Base-by-base conservation (phyloP, 1,140 invertebrate species). In the Eupristina koningsbergeri region DNA sequence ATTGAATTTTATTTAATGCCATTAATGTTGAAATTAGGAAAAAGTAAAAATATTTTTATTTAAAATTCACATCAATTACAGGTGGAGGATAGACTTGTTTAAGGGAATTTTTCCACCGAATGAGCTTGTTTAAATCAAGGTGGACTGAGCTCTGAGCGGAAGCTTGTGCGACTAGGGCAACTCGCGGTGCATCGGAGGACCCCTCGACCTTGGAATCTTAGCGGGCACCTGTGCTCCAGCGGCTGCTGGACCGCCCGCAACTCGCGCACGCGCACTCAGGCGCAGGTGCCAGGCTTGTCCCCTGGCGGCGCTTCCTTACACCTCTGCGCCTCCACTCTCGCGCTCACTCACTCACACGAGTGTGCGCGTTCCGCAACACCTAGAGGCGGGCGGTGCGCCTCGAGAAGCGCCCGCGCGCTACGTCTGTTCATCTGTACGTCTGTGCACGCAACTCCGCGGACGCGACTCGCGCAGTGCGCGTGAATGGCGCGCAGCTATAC, bases 281-380 rank as follows among this genome's bases (percentile, higher is more conserved):
- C 47, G n/a, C 47, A 69, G n/a, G 17, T 73, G 67, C 9, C 47
- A 64, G 7, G 31, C n/a, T 69, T 3, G 50, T 81, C 80, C 80
- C 71, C 34, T 75, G 71, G 80, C 71, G 80, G 71, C 69, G 80
- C 58, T n/a, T 50, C 11, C 7, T 45, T 19, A 45, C 22, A 41
- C n/a, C 58, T 69, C 53, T 0, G 29, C 74, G 0, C 31, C 69
- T 29, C 0, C 71, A 36, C 22, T 36, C 34, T 69, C 34, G 3
- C 34, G 7, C 64, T 69, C 63, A 11, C 7, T 34, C 63, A 7
- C 29, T 3, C 22, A 22, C 22, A 22, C 22, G 3, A 0, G 7
- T 31, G 8, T n/a, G 63, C 63, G 63, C 9, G 63, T 36, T 67
- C 63, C 29, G 31, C 7, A 22, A 67, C 5, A 36, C 63, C 63